Base-by-base conservation (phyloP, 2,797 vertebrate genomes). In the Brotula barbata region DNA sequence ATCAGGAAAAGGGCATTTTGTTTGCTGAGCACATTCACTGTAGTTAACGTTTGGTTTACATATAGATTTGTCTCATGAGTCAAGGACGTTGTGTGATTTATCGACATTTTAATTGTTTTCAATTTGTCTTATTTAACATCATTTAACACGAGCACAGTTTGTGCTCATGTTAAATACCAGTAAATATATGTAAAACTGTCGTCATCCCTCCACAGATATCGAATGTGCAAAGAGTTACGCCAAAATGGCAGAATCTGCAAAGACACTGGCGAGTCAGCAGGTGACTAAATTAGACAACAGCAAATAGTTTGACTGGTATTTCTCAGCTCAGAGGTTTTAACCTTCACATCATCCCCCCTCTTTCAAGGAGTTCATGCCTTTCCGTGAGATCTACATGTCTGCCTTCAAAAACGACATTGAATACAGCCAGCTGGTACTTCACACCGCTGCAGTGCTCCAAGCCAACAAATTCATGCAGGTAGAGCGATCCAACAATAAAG, bases 381-480 rank as follows among this genome's bases (percentile, higher is more conserved):
- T 98, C 84, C 91, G 92, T 39, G 92, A 96, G 70, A 92, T 94
- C 70, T 99, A 97, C 85, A 84, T 87, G 72, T 88, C 86, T 6
- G 95, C 97, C 46, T 97, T 98, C 83, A 94, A 92, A 83, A 95
- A 94, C 46, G 97, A 99, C 73, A 86, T 93, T 2, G 94, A 96
- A 58, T 95, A 92, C 82, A 94, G 94, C 85, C 94, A 94, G 42
- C 88, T 95, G 68, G 89, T 95, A 63, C 94, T 97, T 56, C 94
- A 96, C 73, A 97, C 95, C 28, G 89, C 94, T 47, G 77, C 91
- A 48, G 88, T 94, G 51, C 95, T 99, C 20, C 97, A 97, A 69
- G 90, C 93, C 69, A 96, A 98, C 87, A 99, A 96, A 88, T 98
- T 97, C 85, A 91, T 94, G 40, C 95, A 96, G 96, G 96, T 98